These are phyloP conservation scores for Pollicipes pollicipes DNA, from an alignment of 1,140 invertebrate species.

Conservation along the genomic window DNA sequence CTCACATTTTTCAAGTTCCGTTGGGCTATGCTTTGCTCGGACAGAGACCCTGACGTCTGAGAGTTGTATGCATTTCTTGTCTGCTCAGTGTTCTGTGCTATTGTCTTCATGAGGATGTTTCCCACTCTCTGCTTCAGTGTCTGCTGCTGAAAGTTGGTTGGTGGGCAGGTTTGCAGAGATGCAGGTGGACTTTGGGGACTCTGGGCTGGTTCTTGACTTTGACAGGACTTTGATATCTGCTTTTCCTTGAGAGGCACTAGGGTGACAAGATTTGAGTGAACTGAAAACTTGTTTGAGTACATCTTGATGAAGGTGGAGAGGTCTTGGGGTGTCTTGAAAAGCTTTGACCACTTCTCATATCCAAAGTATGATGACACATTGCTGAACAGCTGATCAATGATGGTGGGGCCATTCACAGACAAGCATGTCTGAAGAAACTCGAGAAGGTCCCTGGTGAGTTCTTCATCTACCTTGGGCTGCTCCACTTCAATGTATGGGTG, in stretches of 20 bases:
- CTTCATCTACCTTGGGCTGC: conserved; percentile 45
- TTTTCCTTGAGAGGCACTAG: conserved; percentile 25
- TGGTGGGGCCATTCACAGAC: conserved; percentile 43
- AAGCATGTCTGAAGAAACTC: conserved; percentile 60
- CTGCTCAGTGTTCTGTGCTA: conserved; percentile 50
- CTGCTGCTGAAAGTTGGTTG: conserved; percentile 33
- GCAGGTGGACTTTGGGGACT: background rate
- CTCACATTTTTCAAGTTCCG: background rate
- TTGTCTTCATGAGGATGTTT: conserved; percentile 64
- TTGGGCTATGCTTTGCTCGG: background rate
- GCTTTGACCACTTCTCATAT: conserved; percentile 40
- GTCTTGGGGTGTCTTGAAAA: conserved; percentile 72
- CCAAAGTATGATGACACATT: conserved; percentile 44
- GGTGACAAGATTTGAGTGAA: conserved; percentile 72
- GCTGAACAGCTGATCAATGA: conserved; percentile 61
- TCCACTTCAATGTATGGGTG: conserved; percentile 19
- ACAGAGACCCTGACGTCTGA: background rate
- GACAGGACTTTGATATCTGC: background rate
- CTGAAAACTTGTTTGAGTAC: conserved; percentile 60
- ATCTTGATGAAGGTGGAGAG: conserved; percentile 70
- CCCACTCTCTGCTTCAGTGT: conserved; percentile 70
- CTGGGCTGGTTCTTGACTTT: background rate
- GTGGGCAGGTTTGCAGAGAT: background rate
- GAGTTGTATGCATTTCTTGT: background rate
- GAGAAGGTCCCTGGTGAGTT: conserved; percentile 50